Evolutionary conservation across 2,888 invertebrate species (phyloP).

Genomic region (Meloe dianella): DNA sequence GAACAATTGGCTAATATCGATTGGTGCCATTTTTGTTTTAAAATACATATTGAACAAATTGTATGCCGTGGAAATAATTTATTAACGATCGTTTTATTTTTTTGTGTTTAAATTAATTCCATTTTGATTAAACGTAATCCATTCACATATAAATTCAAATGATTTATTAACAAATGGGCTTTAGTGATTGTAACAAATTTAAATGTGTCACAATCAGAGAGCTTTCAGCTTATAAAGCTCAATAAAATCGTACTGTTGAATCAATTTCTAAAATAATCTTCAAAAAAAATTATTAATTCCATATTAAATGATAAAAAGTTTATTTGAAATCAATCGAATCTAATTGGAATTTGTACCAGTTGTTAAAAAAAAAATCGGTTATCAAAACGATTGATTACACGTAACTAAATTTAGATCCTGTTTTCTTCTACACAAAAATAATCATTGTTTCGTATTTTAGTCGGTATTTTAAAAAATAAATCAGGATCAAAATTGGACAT

Average conservation of each 20-base stretch:
- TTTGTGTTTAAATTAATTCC: not conserved
- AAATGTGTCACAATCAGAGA: not conserved
- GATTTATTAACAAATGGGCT: conserved; percentile 1
- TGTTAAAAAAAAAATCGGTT: not conserved
- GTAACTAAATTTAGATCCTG: not conserved
- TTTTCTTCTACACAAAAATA: not conserved
- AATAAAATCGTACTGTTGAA: not conserved
- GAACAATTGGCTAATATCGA: not conserved
- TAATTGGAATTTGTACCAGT: not conserved
- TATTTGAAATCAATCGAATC: conserved; percentile 1
- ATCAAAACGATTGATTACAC: conserved; percentile 3
- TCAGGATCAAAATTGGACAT: conserved; percentile 1
- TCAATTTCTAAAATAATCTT: not conserved
- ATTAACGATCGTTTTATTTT: not conserved
- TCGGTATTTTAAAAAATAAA: not conserved
- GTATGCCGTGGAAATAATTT: not conserved
- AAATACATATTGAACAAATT: not conserved
- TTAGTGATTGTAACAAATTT: not conserved
- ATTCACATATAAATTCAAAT: not conserved
- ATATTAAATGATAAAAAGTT: not conserved
- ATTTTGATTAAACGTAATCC: conserved; percentile 3
- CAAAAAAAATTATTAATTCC: not conserved
- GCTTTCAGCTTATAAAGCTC: not conserved
- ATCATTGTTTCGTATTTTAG: not conserved
- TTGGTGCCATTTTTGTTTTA: not conserved